Conservation (phyloP, 1,140 invertebrate genomes). For the Drosophila oshimai region DNA sequence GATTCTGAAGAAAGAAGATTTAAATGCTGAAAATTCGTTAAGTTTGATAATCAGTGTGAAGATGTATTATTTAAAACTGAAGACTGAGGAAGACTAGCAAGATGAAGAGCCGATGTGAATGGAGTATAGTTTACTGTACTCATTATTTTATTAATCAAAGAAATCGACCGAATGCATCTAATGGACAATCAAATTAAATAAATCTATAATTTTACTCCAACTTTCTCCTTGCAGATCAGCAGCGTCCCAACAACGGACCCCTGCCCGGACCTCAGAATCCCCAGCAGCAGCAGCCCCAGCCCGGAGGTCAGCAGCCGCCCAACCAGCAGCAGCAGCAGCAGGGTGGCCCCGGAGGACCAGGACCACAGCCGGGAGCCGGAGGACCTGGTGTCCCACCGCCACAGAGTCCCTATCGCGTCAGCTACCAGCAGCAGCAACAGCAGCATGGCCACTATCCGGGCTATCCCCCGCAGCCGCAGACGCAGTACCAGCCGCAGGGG, state of each 20-base stretch:
- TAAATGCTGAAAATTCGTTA: too few relatives aligned
- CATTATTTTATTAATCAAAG: too few relatives aligned
- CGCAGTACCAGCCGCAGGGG: constrained; percentile 82
- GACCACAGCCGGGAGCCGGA: constrained; percentile 69
- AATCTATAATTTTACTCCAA: not conserved
- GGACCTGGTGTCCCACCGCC: constrained; percentile 73
- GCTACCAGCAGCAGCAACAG: constrained; percentile 83
- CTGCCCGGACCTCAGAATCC: constrained; percentile 38
- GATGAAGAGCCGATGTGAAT: too few relatives aligned
- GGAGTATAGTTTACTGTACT: too few relatives aligned
- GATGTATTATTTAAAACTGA: too few relatives aligned
- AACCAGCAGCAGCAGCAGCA: constrained; percentile 83
- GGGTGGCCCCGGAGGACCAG: constrained; percentile 31
- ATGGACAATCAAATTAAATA: too few relatives aligned
- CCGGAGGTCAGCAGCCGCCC: constrained; percentile 44
- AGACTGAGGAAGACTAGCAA: too few relatives aligned
- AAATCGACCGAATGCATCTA: too few relatives aligned
- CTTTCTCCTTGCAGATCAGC: constrained; percentile 53
- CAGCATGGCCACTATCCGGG: constrained; percentile 83
- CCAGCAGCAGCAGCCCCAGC: constrained; percentile 32
- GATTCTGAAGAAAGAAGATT: too few relatives aligned
- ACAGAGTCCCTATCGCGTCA: constrained; percentile 82
- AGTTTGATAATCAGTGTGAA: too few relatives aligned
- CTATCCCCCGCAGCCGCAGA: constrained; percentile 83
- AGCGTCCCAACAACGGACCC: constrained; percentile 63